Evolutionary conservation across 2,113 vertebrate species (phyloP), one percentile per base, ranked within the genome.

Genomic region (Paralichthys olivaceus): DNA sequence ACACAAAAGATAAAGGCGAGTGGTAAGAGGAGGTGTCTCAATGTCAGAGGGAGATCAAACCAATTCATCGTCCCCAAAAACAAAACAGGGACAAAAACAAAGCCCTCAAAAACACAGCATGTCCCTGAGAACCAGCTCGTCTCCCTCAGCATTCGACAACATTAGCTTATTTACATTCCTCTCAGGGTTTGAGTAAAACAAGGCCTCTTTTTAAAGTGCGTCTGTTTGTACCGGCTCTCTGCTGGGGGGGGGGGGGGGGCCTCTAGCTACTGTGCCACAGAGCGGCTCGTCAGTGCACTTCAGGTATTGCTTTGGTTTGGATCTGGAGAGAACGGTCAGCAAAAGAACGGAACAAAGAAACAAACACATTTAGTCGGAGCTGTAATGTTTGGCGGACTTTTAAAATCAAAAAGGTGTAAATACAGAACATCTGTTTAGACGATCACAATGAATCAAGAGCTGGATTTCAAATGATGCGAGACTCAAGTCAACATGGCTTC

Each of bases 91-190:
- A 66, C 26, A 66, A 85, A 71, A 67, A 69, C 37, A 29, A 58
- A 81, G 77, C 66, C 69, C 73, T 77, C 77, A 71, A 70, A 74
- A 76, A 80, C 80, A 77, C 59, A 68, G 22, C 5, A 81, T 73
- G 84, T 90, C 87, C 87, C 91, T 84, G 87, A 91, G 91, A 78
- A 77, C 43, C 80, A 73, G 81, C 69, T 79, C 67, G n/a, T 64
- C 74, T 75, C 72, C 61, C 77, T 64, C 70, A 57, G 32, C 58
- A 69, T 40, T 13, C 12, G 37, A 40, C 78, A 66, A 60, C 43
- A 1, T 55, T 59, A 85, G 63, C 43, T 61, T 72, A 72, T 69
- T 60, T 54, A 72, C 78, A 65, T 45, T 64, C 60, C 60, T 60
- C 62, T 61, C 68, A 60, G 66, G 72, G 57, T 71, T 56, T 71